Percentiles rank a stretch among this genome's conserved stretches.
phyloP scores from a whole-genome alignment of 2,888 invertebrate genomes.

The Nasonovia ribisnigri region DNA sequence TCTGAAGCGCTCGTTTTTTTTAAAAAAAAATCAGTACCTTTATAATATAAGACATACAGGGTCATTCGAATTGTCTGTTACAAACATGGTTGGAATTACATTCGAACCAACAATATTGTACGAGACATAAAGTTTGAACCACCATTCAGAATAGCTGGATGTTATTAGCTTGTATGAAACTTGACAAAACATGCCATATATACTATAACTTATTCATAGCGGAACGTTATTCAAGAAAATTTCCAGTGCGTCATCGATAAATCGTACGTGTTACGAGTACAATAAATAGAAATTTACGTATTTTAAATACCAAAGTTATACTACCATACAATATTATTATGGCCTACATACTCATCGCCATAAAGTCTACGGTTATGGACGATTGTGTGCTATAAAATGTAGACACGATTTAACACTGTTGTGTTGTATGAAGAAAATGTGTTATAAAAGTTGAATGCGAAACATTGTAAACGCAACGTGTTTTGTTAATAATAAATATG shows the following conservation, averaged over 20 bases:
- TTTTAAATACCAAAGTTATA: conserved; percentile 8
- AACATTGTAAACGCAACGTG: not conserved
- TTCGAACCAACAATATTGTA: not conserved
- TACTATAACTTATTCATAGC: not conserved
- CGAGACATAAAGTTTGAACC: not conserved
- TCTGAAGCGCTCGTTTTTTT: not conserved
- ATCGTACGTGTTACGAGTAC: conserved; percentile 12
- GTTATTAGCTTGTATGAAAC: not conserved
- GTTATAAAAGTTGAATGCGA: not conserved
- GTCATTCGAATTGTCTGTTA: not conserved
- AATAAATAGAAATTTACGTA: not conserved
- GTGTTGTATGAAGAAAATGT: not conserved
- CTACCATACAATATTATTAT: not conserved
- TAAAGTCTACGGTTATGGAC: not conserved
- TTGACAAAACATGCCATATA: not conserved
- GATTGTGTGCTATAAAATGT: not conserved
- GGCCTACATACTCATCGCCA: not conserved
- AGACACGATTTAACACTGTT: not conserved
- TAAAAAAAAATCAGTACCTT: not conserved
- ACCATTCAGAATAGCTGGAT: not conserved
- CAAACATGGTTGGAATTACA: not conserved
- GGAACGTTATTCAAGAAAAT: not conserved
- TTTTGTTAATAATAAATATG: conserved; percentile 8
- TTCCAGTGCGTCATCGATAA: not conserved
- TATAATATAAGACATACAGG: not conserved